phyloP scores from a whole-genome alignment of 2,888 invertebrate species.

The Latheticus oryzae region DNA sequence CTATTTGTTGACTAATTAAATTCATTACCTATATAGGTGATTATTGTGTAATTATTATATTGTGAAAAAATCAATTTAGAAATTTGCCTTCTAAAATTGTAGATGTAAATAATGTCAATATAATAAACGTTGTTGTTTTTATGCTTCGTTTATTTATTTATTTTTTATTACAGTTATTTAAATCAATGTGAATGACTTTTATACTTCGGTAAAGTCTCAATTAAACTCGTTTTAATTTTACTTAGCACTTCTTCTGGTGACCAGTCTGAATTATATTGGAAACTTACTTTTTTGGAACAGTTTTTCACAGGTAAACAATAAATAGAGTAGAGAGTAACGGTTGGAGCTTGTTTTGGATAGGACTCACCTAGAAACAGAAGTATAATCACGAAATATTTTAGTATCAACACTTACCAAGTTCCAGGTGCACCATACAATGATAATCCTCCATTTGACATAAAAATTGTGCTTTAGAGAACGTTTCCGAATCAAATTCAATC shows the following conservation, averaged over 20 bases:
- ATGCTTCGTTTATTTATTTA: background rate
- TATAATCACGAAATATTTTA: slow-evolving; percentile 4
- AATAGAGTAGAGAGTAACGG: slow-evolving; percentile 69
- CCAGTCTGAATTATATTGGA: slow-evolving; percentile 60
- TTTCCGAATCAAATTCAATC: slow-evolving; percentile 67
- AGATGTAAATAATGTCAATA: slow-evolving; percentile 25
- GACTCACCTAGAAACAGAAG: slow-evolving; percentile 55
- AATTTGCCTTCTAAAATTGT: slow-evolving; percentile 17
- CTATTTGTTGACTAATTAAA: slow-evolving; percentile 1
- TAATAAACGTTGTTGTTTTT: slow-evolving; percentile 30
- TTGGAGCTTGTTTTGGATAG: slow-evolving; percentile 71
- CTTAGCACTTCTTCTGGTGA: slow-evolving; percentile 56
- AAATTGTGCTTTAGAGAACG: slow-evolving; percentile 68
- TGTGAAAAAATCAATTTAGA: background rate
- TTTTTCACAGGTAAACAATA: slow-evolving; percentile 65
- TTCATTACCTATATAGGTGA: no score
- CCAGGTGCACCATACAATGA: slow-evolving; percentile 70
- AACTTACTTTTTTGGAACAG: slow-evolving; percentile 51
- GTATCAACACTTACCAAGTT: slow-evolving; percentile 63
- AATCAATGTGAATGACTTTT: slow-evolving; percentile 32
- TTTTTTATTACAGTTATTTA: background rate
- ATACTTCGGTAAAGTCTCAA: slow-evolving; percentile 50
- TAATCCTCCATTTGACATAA: slow-evolving; percentile 74
- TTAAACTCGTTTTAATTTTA: slow-evolving; percentile 54
- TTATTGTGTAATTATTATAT: no score